Evolutionary conservation across 1,140 invertebrate species (phyloP).

Genomic region (Chironomus striatipennis): DNA sequence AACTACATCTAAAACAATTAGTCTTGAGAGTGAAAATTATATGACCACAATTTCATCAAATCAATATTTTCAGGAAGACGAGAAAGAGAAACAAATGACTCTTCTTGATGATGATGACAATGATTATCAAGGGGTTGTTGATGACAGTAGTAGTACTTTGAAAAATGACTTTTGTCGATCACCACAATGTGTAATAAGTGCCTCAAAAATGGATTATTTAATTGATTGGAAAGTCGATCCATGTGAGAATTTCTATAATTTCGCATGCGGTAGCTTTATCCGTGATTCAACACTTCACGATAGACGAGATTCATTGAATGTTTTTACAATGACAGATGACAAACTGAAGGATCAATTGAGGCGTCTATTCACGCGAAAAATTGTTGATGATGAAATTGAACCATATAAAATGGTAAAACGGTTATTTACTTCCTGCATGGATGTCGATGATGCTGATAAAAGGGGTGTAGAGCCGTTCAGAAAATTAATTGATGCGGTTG

Average conservation of each 20-base stretch:
- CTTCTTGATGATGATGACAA: neutral
- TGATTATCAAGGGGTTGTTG: neutral
- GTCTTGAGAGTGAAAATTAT: neutral
- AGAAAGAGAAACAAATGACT: too few species aligned
- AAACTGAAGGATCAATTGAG: constrained; percentile 19
- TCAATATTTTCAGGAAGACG: too few species aligned
- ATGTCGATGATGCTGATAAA: neutral
- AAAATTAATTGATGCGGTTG: neutral
- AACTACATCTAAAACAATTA: neutral
- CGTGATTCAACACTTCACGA: neutral
- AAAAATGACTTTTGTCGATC: neutral
- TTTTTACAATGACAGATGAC: constrained; percentile 15
- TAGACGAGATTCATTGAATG: neutral
- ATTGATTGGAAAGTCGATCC: constrained; percentile 17
- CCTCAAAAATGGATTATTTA: constrained; percentile 9
- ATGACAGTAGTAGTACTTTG: neutral
- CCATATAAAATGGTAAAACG: constrained; percentile 19
- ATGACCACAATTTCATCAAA: constrained; percentile 4
- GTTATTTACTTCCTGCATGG: neutral
- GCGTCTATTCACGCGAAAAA: neutral
- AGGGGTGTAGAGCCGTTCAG: neutral
- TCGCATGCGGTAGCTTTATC: neutral
- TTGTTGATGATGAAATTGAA: neutral
- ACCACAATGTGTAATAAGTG: constrained; percentile 10
- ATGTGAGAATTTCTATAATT: constrained; percentile 16